Base-by-base conservation (phyloP, 2,888 invertebrate species). In the Ctenicera cuprea region DNA sequence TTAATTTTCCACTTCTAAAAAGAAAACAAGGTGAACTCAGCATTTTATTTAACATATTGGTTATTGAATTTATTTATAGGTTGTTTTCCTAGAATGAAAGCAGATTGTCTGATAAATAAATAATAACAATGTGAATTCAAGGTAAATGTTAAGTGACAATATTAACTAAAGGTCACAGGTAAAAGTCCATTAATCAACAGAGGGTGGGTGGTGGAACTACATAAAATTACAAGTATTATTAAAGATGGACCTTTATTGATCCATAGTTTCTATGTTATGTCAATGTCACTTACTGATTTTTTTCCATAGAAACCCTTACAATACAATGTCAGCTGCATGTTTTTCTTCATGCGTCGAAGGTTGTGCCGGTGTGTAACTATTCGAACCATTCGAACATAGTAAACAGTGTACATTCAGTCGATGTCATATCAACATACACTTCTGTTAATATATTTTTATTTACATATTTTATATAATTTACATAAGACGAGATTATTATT, bases 281-380 rank as follows among this genome's bases (percentile, higher is more conserved):
- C 41, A 45, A 12, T 64, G 50, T 52, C 57, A 64, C 20, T 63
- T 38, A 64, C 41, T 59, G n/a, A 59, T 59, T 59, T 20, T 72
- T 74, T 66, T 67, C 71, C 71, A 54, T 74, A 74, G 74, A 74
- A 74, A 74, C 74, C 65, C 73, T 67, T 64, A 59, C 50, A 67
- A 69, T 66, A 71, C 66, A 71, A 66, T 59, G 74, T 74, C 54
- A 33, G 64, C 73, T 54, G 64, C 66, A 69, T 65, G 71, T 12
- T 74, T 8, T 33, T 62, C 66, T 66, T 66, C 70, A 33, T 63
- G 18, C 50, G 54, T 61, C 57, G 63, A 73, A 73, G 73, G 68
- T 73, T 69, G 69, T 73, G 64, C 73, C 43, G 67, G 66, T 52
- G 50, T 57, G 9, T 38, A 14, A 59, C 59, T 38, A 59, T 59